phyloP scores from a whole-genome alignment of 2,888 invertebrate genomes.

The Unio pictorum region DNA sequence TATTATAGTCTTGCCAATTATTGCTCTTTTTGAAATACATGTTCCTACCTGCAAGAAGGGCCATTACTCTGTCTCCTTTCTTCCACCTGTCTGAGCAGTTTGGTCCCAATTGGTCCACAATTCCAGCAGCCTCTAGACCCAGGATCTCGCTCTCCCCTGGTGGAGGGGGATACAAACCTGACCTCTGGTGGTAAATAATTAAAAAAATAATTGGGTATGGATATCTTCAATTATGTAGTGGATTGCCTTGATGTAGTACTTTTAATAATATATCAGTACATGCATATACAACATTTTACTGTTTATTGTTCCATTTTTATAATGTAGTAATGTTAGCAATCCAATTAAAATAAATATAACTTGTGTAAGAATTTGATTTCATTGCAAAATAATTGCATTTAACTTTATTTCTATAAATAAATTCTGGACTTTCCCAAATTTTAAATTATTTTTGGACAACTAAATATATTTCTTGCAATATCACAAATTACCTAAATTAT shows the following conservation, averaged over 20 bases:
- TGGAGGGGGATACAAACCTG: constrained; percentile 69
- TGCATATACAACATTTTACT: background rate
- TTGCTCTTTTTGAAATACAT: background rate
- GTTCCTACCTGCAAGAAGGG: constrained; percentile 62
- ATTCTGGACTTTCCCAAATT: no score
- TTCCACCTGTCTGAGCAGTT: constrained; percentile 57
- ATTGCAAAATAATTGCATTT: no score
- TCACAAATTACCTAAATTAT: no score
- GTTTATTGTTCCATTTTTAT: background rate
- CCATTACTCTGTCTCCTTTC: constrained; percentile 69
- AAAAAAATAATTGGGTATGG: background rate
- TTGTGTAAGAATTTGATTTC: no score
- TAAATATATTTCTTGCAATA: no score
- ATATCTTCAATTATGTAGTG: background rate
- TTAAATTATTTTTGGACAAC: no score
- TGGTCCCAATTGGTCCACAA: constrained; percentile 58
- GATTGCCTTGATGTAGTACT: background rate
- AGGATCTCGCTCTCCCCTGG: constrained; percentile 67
- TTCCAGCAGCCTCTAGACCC: constrained; percentile 70
- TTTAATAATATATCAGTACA: background rate
- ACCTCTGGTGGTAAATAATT: constrained; percentile 52
- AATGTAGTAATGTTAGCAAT: no score
- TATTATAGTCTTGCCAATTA: background rate
- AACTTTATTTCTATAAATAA: no score
- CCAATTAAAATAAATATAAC: no score